Conservation (phyloP, 2,113 vertebrate species). For the Ptyas mucosa region DNA sequence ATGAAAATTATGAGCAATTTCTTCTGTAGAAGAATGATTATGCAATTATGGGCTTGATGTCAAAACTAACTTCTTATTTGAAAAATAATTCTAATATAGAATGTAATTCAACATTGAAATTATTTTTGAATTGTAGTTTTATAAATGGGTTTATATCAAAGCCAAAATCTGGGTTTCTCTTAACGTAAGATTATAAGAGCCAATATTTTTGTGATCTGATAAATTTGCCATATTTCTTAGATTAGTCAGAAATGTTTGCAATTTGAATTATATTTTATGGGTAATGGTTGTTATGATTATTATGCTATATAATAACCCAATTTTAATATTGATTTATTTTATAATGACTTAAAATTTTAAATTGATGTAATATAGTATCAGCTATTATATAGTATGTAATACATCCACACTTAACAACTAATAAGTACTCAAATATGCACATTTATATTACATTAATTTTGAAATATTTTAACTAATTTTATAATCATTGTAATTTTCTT, state of each 20-base stretch:
- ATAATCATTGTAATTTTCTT: neutral
- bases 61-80: neutral
- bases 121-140: neutral
- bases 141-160: neutral
- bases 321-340: neutral
- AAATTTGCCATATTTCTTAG: neutral
- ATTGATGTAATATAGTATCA: neutral
- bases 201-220: neutral
- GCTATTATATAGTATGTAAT: neutral
- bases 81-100: neutral
- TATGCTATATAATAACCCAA: neutral
- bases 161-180: neutral
- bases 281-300: neutral
- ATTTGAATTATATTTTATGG: neutral
- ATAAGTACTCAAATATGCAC: neutral
- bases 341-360: neutral
- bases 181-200: neutral
- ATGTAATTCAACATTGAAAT: neutral
- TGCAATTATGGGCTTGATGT: neutral
- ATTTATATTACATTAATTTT: neutral
- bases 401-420: neutral
- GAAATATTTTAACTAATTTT: neutral
- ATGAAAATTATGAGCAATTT: neutral
- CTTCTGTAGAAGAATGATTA: neutral
- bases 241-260: neutral